Conservation (phyloP, 2,797 vertebrate species). For the Atherinosoma microstoma region DNA sequence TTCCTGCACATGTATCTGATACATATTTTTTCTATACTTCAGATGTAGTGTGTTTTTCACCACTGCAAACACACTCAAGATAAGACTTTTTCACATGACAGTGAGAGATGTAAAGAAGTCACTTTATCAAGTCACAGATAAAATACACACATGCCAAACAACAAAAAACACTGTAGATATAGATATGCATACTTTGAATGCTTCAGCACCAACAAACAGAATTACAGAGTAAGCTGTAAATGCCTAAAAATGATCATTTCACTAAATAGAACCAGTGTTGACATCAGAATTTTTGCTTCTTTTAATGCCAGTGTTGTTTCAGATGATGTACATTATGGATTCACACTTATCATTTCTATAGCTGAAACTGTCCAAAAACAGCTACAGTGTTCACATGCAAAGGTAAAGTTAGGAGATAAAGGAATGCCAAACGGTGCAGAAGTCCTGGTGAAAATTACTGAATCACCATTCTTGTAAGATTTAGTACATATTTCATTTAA, state of each 20-base stretch:
- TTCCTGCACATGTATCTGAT: not conserved
- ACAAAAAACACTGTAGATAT: not conserved
- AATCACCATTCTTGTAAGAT: too few relatives aligned
- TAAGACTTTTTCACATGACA: not conserved
- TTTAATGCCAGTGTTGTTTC: not conserved
- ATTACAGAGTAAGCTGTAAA: too few relatives aligned
- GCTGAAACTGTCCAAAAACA: not conserved
- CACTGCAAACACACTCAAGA: too few relatives aligned
- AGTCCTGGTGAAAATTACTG: too few relatives aligned
- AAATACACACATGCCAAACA: constrained; percentile 15
- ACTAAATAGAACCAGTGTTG: not conserved
- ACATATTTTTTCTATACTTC: not conserved
- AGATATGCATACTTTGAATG: not conserved
- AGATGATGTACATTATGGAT: not conserved
- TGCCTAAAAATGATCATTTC: not conserved
- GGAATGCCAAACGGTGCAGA: not conserved
- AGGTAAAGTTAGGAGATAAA: not conserved
- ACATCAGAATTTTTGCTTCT: not conserved
- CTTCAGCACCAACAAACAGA: not conserved
- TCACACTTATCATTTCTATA: not conserved
- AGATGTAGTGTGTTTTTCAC: not conserved
- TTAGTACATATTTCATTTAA: too few relatives aligned
- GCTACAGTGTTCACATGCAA: not conserved
- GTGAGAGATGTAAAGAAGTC: not conserved
- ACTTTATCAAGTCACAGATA: constrained; percentile 23